Percentiles rank a stretch among this genome's conserved stretches.
These are phyloP conservation scores for Syngnathus typhle DNA, from an alignment of 2,113 vertebrate species.

Conservation along the genomic window DNA sequence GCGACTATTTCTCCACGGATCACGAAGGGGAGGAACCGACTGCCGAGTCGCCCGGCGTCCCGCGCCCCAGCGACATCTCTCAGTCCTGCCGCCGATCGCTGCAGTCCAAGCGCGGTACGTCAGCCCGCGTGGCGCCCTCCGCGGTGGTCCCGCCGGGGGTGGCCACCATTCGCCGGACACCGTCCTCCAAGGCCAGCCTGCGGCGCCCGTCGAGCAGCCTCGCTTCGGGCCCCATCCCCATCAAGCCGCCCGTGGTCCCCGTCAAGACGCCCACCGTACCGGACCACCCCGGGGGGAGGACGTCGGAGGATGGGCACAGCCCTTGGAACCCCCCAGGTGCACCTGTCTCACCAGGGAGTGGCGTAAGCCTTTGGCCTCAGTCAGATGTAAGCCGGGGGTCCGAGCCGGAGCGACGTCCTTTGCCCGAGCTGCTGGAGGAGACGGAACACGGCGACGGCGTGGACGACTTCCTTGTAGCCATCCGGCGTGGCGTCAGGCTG, in stretches of 20 bases:
- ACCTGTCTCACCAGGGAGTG: conserved; percentile 25
- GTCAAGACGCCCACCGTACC: conserved; percentile 93
- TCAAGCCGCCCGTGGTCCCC: conserved; percentile 87
- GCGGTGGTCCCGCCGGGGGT: conserved; percentile 80
- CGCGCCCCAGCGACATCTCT: conserved; percentile 81
- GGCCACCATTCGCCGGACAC: conserved; percentile 89
- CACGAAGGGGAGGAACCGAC: conserved; percentile 79
- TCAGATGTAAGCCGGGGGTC: conserved; percentile 30
- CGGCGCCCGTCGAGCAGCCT: conserved; percentile 74
- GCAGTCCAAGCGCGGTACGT: conserved; percentile 82
- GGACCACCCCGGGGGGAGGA: conserved; percentile 50
- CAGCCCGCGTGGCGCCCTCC: conserved; percentile 77
- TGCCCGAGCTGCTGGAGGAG: conserved; percentile 57
- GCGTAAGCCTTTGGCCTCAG: conserved; percentile 1
- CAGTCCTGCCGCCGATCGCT: conserved; percentile 88
- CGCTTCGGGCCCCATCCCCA: conserved; percentile 81
- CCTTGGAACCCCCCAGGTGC: conserved; percentile 8
- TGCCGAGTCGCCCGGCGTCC: conserved; percentile 83
- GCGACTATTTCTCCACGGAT: conserved; percentile 86
- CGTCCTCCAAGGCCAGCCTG: conserved; percentile 88
- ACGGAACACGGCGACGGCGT: conserved; percentile 60
- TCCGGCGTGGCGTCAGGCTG: conserved; percentile 83
- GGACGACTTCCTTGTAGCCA: conserved; percentile 83
- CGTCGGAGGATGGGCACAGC: conserved; percentile 18
- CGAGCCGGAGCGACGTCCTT: conserved; percentile 64